Evolutionary conservation across 2,888 invertebrate species (phyloP), one percentile per base, ranked within the genome.

Genomic region (Actias luna): DNA sequence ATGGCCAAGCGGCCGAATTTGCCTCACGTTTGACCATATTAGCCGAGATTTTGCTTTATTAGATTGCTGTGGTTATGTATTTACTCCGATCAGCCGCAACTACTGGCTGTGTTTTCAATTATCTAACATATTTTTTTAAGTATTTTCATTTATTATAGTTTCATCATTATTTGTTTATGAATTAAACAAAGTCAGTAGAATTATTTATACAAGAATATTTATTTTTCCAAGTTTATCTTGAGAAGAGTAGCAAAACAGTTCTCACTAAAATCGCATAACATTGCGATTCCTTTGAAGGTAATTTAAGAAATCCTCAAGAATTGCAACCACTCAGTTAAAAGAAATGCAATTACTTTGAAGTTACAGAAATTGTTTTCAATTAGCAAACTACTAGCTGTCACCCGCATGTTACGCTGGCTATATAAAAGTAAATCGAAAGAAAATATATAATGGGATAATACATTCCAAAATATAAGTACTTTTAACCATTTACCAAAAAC

Each of bases 1-100:
- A 55, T n/a, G 4, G 14, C 29, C 52, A 52, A 27, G 27, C 52
- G 16, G 52, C 27, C 52, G 14, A 29, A 52, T 14, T 25, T 16
- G 52, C 27, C 29, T 52, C 52, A 52, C 16, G 27, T 55, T 29
- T 55, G 55, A 55, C 55, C 55, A 55, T 55, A 55, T 29, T n/a
- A 55, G 55, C 55, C 29, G 29, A 29, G 29, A 8, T 55, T 55
- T 55, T n/a, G 29, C 29, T 18, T 55, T 55, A 55, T 29, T 55
- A 2, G n/a, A 16, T 55, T n/a, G 52, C 52, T 55, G 29, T 55
- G 52, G 29, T 50, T 12, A 25, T 50, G 50, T 55, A 55, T 29
- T 55, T 16, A 55, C 16, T 52, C 27, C 29, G 29, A 55, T 55
- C 29, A 10, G 29, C 4, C 3, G 27, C 14, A 12, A 52, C 16